Percentiles rank a stretch among this genome's conserved stretches.
These are phyloP conservation scores for Lepisosteus osseus DNA, from an alignment of 2,113 vertebrate genomes.

Conservation along the genomic window DNA sequence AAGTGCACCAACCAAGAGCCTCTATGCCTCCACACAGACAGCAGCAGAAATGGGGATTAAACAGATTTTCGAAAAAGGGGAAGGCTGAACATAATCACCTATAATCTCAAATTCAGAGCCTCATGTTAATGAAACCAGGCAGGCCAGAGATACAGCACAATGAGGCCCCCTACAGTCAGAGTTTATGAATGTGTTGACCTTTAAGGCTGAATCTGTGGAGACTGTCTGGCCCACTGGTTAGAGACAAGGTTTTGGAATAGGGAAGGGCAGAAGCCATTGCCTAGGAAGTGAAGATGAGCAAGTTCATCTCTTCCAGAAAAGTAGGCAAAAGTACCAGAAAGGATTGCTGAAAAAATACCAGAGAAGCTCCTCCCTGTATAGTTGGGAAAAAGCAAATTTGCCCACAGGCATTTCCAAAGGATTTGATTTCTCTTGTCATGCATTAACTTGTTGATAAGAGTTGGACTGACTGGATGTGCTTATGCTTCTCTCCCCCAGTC, in stretches of 20 bases:
- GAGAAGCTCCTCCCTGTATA: too few species aligned
- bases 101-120: conserved; percentile 69
- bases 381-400: too few species aligned
- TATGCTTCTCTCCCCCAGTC: too few species aligned
- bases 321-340: too few species aligned
- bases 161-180: conserved; percentile 26
- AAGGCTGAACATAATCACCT: conserved; percentile 63
- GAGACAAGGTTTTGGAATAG: background rate
- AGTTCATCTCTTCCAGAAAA: too few species aligned
- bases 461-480: too few species aligned
- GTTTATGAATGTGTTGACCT: conserved; percentile 17
- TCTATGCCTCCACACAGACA: conserved; percentile 56
- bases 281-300: too few species aligned
- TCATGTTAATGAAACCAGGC: conserved; percentile 59
- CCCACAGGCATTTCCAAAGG: too few species aligned
- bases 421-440: too few species aligned
- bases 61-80: conserved; percentile 60
- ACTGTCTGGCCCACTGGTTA: background rate
- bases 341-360: too few species aligned
- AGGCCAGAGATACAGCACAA: conserved; percentile 36
- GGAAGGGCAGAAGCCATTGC: background rate
- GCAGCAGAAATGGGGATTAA: conserved; percentile 66
- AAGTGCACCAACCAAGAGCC: conserved; percentile 52
- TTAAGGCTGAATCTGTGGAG: background rate
- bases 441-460: too few species aligned